Evolutionary conservation across 2,797 vertebrate genomes (phyloP).

Genomic region (Thunnus albacares): DNA sequence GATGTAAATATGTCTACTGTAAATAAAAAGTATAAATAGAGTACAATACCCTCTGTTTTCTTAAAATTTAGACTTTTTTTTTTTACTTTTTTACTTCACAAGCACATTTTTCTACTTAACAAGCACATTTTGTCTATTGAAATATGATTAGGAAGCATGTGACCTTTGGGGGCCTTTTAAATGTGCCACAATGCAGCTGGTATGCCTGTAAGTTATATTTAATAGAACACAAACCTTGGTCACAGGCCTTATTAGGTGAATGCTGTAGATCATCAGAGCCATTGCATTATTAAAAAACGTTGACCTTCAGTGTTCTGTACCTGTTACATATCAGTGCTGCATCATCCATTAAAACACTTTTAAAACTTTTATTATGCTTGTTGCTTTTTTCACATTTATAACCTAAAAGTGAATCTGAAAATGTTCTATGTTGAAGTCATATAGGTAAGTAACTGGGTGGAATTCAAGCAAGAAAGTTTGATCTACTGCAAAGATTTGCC

Average conservation of each 20-base stretch:
- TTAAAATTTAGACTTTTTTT: conserved; percentile 56
- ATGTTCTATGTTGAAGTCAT: background rate
- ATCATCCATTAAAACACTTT: conserved; percentile 69
- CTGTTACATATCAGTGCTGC: conserved; percentile 71
- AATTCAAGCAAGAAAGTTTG: background rate
- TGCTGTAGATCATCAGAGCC: conserved; percentile 41
- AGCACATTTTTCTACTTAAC: conserved; percentile 51
- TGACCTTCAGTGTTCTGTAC: conserved; percentile 59
- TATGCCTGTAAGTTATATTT: conserved; percentile 55
- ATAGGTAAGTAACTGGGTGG: too few relatives aligned
- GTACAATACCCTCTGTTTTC: conserved; percentile 29
- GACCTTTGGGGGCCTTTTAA: conserved; percentile 28
- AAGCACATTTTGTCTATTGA: conserved; percentile 45
- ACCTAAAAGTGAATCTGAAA: background rate
- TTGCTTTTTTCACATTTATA: conserved; percentile 4
- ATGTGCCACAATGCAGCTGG: conserved; percentile 36
- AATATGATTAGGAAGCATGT: conserved; percentile 2
- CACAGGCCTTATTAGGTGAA: conserved; percentile 9
- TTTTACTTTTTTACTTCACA: conserved; percentile 63
- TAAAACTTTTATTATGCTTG: conserved; percentile 26
- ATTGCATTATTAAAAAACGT: conserved; percentile 14
- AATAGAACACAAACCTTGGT: conserved; percentile 28
- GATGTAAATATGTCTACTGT: conserved; percentile 83
- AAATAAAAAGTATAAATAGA: conserved; percentile 76
- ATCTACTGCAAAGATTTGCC: background rate